phyloP scores from a whole-genome alignment of 2,113 vertebrate genomes.

The Asarcornis scutulata region DNA sequence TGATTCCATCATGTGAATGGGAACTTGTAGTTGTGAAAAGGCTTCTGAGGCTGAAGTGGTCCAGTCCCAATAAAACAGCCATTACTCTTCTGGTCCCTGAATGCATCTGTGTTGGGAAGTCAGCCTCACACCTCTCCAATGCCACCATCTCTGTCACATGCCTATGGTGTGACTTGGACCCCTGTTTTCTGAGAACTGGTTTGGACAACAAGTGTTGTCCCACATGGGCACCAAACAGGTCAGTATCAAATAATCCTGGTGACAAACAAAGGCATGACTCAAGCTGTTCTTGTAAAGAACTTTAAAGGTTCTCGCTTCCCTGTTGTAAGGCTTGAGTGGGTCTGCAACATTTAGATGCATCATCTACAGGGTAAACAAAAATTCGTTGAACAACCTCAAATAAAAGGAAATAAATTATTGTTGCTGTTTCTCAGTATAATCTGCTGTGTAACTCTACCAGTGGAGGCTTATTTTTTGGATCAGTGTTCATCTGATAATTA shows the following conservation, averaged over 20 bases:
- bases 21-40: not conserved
- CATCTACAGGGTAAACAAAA: not conserved
- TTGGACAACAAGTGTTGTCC: not conserved
- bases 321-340: not conserved
- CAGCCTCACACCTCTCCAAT: accelerated
- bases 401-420: not conserved
- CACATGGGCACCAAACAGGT: not conserved
- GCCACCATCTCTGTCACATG: accelerated
- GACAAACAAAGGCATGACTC: not conserved
- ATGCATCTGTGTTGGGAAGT: not conserved
- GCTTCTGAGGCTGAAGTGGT: not conserved
- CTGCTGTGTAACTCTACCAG: not conserved
- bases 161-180: accelerated
- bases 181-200: not conserved
- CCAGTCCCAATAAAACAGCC: not conserved
- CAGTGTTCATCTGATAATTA: not conserved
- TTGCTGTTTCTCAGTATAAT: not conserved
- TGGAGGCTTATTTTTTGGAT: accelerated
- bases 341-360: accelerated
- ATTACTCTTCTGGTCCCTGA: not conserved
- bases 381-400: not conserved
- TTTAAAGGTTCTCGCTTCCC: not conserved
- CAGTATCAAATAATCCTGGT: not conserved
- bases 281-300: not conserved
- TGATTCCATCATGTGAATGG: accelerated